These are phyloP conservation scores for Hyles vespertilio DNA, from an alignment of 1,140 invertebrate species.

Conservation along the genomic window DNA sequence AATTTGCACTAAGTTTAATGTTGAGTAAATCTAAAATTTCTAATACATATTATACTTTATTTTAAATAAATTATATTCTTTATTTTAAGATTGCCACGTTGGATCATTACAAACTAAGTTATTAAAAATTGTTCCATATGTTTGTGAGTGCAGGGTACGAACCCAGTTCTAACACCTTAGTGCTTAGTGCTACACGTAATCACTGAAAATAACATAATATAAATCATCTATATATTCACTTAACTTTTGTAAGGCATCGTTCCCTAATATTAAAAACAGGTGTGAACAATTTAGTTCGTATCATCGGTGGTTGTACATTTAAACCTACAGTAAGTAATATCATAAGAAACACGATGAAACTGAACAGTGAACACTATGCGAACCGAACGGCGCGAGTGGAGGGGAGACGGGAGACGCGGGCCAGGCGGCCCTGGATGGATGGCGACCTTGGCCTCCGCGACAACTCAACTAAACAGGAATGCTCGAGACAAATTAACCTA, in stretches of 20 bases:
- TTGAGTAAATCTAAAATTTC: slow-evolving; percentile 75
- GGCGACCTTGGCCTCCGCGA: neutral
- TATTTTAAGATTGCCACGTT: slow-evolving; percentile 58
- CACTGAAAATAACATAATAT: slow-evolving; percentile 73
- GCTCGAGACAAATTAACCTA: slow-evolving; percentile 68
- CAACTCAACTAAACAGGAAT: slow-evolving; percentile 43
- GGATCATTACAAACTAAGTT: slow-evolving; percentile 73
- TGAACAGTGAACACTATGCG: slow-evolving; percentile 15
- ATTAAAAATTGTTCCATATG: slow-evolving; percentile 70
- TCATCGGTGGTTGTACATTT: slow-evolving; percentile 68
- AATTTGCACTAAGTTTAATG: slow-evolving; percentile 75
- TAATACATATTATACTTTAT: slow-evolving; percentile 75
- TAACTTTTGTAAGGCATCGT: slow-evolving; percentile 72
- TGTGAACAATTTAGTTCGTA: slow-evolving; percentile 50
- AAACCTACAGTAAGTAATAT: slow-evolving; percentile 55
- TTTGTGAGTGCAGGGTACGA: slow-evolving; percentile 48
- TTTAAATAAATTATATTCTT: slow-evolving; percentile 52
- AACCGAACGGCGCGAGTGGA: neutral
- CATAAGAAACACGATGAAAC: slow-evolving; percentile 40
- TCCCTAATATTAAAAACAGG: slow-evolving; percentile 69
- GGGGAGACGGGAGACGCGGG: no score
- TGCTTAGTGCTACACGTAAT: slow-evolving; percentile 72
- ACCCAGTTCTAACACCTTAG: slow-evolving; percentile 62
- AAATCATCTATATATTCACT: slow-evolving; percentile 73
- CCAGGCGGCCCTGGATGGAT: no score